Base-by-base conservation (phyloP, 2,113 vertebrate species). In the Pseudorasbora parva region DNA sequence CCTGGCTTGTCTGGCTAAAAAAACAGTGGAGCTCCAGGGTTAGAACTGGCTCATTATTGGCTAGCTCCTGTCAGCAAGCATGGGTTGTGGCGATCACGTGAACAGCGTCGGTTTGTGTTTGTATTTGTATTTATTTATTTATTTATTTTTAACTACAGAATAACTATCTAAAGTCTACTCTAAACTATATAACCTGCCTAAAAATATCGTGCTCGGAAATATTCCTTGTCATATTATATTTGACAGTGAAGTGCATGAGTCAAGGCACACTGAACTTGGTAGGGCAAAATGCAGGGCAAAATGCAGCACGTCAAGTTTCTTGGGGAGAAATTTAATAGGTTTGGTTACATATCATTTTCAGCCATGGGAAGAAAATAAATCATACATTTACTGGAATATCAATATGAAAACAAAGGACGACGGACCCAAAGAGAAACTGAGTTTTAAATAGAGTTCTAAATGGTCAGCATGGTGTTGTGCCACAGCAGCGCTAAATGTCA, bases 401-500 rank as follows among this genome's bases (percentile, higher is more conserved):
- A 62, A 87, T 82, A 84, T 78, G 83, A 87, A 81, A 82, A 76
- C 49, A 74, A 76, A 66, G 47, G 27, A 60, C n/a, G 17, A 54
- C 43, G n/a, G 43, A 69, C 2, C 62, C 25, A 8, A 72, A 37
- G 66, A 73, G 64, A 78, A 73, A 49, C 37, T 47, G 51, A 57
- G 85, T 80, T 85, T 84, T 57, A 85, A 87, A 87, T 82, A 84
- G 72, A 78, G 64, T 49, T 82, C 9, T 68, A 21, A 69, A 82
- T 80, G 79, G 80, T 79, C 81, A 76, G 73, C 77, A 82, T 86
- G 84, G 66, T 85, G 56, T 62, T 19, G 62, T 59, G 62, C 72
- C 74, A 85, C 56, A 25, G 75, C 73, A 86, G 59, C 12, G 68
- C 56, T 66, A 86, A 86, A 88, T 88, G 87, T 87, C 87, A 87